Evolutionary conservation across 2,113 vertebrate genomes (phyloP), one percentile per base, ranked within the genome.

Genomic region (Lophura nycthemera): DNA sequence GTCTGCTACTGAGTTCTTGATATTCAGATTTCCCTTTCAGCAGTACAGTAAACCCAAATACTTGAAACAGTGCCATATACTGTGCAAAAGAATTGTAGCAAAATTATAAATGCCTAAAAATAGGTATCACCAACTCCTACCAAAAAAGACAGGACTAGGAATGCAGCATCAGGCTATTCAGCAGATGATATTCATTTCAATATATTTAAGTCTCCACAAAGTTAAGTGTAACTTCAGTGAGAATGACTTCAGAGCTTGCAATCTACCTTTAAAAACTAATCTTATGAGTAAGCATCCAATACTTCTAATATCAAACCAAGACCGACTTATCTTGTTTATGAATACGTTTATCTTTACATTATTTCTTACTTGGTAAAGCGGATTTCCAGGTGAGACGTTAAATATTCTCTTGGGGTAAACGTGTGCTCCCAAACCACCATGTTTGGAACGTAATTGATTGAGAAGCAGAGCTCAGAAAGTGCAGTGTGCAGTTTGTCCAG

Each of bases 401-500:
- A 98, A 95, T 99, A 99, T 93, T 99, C 99, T 69, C 99, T 98
- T 4, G 99, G 99, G 4, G 99, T 99, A 97, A 99, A 99, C 1
- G 99, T 99, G 97, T 99, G 99, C 32, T 99, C 99, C 99, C 99
- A 99, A 69, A 99, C 99, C 61, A 98, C 98, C 98, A 99, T 98
- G 98, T 99, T 99, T 42, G 99, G 99, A 80, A 99, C 99, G 1
- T 99, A 99, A 98, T 99, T 99, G 98, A 99, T 99, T 94, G 99
- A 99, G 98, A 99, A 99, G 97, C 99, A 99, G 96, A 99, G 98
- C 88, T 99, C 99, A 52, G 99, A 99, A 97, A 99, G 98, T 54
- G 99, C 99, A 50, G 99, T 99, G 98, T 99, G 99, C 96, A 99
- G 98, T 97, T 99, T 99, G 97, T 99, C 99, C 97, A 99, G 98